These are phyloP conservation scores for Cardiocondyla obscurior DNA, from an alignment of 1,140 invertebrate species.

Conservation along the genomic window DNA sequence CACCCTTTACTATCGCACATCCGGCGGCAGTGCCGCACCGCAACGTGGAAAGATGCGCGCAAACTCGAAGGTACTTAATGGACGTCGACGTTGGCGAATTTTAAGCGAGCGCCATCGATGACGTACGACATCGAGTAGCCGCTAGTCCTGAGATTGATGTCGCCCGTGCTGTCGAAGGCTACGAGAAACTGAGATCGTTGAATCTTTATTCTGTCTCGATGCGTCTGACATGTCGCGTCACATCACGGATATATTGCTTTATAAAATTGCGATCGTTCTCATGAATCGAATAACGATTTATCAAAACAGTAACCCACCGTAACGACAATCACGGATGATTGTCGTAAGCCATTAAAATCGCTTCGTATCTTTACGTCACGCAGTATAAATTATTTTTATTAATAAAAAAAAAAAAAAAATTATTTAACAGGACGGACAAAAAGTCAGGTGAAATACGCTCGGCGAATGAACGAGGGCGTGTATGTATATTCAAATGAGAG, in stretches of 20 bases:
- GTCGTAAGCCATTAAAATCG: too few relatives aligned
- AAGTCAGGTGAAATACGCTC: background rate
- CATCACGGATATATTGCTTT: background rate
- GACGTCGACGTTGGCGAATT: conserved; percentile 77
- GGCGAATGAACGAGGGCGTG: too few relatives aligned
- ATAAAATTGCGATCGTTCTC: background rate
- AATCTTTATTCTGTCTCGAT: conserved; percentile 17
- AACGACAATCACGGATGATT: too few relatives aligned
- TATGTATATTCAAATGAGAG: too few relatives aligned
- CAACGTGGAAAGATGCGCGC: conserved; percentile 61
- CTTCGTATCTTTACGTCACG: too few relatives aligned
- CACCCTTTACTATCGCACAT: conserved; percentile 26
- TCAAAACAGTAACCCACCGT: background rate
- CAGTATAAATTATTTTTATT: too few relatives aligned
- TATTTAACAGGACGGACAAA: too few relatives aligned
- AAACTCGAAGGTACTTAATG: conserved; percentile 73
- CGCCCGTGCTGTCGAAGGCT: conserved; percentile 14
- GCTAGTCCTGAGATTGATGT: conserved; percentile 64
- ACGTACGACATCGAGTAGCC: conserved; percentile 47
- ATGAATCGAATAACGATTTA: background rate
- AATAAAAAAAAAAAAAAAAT: too few relatives aligned
- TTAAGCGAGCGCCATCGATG: conserved; percentile 69
- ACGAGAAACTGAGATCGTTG: background rate
- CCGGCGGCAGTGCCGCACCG: background rate
- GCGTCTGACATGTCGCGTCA: background rate